phyloP scores from a whole-genome alignment of 1,140 invertebrate species.

The Colletes latitarsis region DNA sequence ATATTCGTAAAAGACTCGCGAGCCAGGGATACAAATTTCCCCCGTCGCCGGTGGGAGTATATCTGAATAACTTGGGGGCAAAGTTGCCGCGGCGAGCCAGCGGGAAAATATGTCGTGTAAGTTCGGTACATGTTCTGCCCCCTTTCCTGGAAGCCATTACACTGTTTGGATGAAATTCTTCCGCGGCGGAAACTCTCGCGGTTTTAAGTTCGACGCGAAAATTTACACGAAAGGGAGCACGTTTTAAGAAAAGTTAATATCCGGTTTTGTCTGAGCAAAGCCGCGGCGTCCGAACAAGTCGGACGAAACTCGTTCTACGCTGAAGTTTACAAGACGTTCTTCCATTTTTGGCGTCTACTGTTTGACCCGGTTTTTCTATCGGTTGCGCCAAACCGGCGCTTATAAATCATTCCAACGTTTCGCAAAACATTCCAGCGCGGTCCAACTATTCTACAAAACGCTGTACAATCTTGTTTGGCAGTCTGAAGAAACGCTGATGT shows the following conservation, averaged over 20 bases:
- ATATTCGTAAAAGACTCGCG: background rate
- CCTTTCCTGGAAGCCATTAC: background rate
- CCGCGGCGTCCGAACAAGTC: background rate
- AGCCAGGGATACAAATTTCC: background rate
- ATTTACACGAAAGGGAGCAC: background rate
- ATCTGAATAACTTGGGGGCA: background rate
- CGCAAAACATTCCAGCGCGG: no score
- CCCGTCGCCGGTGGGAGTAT: background rate
- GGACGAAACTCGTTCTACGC: background rate
- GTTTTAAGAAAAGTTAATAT: background rate
- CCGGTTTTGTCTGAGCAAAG: background rate
- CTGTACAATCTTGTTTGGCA: no score
- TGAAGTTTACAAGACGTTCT: background rate
- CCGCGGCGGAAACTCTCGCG: background rate
- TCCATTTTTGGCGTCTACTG: background rate
- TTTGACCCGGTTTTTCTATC: background rate
- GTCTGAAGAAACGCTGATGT: no score
- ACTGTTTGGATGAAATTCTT: background rate
- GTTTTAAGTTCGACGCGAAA: background rate
- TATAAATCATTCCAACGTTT: background rate
- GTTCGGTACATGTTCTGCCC: background rate
- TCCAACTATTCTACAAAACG: no score
- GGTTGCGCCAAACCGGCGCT: background rate
- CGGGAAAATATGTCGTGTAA: background rate
- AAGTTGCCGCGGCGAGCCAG: background rate